Evolutionary conservation across 2,797 vertebrate genomes (phyloP).

Genomic region (Rhinichthys osculus): DNA sequence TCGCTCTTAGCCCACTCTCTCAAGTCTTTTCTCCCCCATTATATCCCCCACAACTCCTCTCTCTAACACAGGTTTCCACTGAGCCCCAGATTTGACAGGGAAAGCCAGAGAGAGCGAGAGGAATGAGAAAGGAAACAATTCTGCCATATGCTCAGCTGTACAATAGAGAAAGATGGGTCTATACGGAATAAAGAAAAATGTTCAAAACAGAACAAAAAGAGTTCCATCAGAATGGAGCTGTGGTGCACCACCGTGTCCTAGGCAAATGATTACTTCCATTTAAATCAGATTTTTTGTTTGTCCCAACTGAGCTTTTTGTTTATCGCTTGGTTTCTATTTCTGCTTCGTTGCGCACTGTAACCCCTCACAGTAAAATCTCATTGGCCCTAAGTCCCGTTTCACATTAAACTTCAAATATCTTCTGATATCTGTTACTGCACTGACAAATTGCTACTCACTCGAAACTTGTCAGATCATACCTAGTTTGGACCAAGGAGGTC

Average conservation of each 20-base stretch:
- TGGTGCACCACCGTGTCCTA: background rate
- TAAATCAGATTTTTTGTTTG: background rate
- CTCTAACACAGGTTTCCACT: conserved; percentile 17
- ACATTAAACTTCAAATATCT: background rate
- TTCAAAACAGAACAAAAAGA: conserved; percentile 10
- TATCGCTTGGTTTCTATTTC: conserved; percentile 16
- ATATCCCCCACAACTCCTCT: conserved; percentile 9
- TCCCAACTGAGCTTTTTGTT: conserved; percentile 23
- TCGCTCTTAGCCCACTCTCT: background rate
- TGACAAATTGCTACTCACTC: background rate
- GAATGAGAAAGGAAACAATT: conserved; percentile 11
- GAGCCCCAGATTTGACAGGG: conserved; percentile 4
- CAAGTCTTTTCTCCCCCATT: background rate
- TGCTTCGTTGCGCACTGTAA: background rate
- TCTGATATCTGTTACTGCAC: background rate
- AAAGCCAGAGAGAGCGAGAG: background rate
- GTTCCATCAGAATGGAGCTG: background rate
- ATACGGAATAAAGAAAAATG: conserved; percentile 34
- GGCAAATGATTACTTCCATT: background rate
- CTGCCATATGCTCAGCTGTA: conserved; percentile 3
- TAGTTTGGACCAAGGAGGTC: background rate
- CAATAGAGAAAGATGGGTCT: conserved; percentile 20
- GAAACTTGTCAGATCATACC: conserved; percentile 6
- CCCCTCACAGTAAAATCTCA: background rate
- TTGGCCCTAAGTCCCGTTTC: background rate